A percentile compares a stretch with the other conserved stretches of the same genome.
phyloP scores from a whole-genome alignment of 2,888 invertebrate species.

The Pammene fasciana region DNA sequence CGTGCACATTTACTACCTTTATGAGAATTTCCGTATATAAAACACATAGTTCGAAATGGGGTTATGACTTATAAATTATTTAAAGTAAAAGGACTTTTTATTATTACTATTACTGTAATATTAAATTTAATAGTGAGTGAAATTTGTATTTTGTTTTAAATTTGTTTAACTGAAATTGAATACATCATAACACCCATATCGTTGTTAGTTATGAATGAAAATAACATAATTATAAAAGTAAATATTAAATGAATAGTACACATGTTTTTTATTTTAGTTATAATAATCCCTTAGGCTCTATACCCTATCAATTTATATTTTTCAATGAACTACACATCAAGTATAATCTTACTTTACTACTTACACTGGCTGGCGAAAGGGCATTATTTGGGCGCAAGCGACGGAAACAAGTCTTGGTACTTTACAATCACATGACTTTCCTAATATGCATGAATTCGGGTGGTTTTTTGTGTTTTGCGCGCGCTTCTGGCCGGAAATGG shows the following conservation, averaged over 20 bases:
- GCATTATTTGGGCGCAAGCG: no score
- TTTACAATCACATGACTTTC: no score
- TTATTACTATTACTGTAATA: slow-evolving; percentile 81
- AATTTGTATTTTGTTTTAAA: slow-evolving; percentile 82
- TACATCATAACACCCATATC: slow-evolving; percentile 84
- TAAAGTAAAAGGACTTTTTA: slow-evolving; percentile 74
- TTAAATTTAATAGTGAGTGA: slow-evolving; percentile 83
- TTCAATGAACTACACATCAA: no score
- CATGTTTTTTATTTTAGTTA: slow-evolving; percentile 71
- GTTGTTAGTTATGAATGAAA: slow-evolving; percentile 84
- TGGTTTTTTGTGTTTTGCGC: no score
- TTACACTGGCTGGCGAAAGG: no score
- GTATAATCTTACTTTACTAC: no score
- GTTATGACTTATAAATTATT: slow-evolving; percentile 81
- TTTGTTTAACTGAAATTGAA: slow-evolving; percentile 83
- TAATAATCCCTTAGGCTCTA: slow-evolving; percentile 7
- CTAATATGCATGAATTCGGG: no score
- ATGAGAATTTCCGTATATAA: slow-evolving; percentile 72
- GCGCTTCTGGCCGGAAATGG: no score
- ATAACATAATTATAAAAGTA: slow-evolving; percentile 84
- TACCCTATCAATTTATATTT: no score
- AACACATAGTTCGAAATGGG: slow-evolving; percentile 75
- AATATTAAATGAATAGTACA: slow-evolving; percentile 83
- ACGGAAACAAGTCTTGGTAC: no score
- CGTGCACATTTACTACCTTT: slow-evolving; percentile 76